A percentile compares a stretch with the other conserved stretches of the same genome.
phyloP scores from a whole-genome alignment of 1,140 invertebrate species.

The Tenebrio molitor region DNA sequence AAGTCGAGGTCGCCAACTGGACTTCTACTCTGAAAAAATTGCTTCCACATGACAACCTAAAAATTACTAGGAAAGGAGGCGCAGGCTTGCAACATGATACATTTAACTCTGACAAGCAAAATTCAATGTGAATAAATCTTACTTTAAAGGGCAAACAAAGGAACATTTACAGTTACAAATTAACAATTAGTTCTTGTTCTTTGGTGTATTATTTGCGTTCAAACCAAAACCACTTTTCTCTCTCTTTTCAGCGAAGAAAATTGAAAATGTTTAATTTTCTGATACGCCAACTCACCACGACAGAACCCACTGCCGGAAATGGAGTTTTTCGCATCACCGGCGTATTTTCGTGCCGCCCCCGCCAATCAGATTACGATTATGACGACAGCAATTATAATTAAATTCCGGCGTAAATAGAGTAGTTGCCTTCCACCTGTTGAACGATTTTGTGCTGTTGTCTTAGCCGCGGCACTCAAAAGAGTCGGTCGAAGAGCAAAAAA shows the following conservation, averaged over 20 bases:
- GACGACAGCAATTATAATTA: conserved; percentile 29
- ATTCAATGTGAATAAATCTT: no score
- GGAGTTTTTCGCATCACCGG: not conserved
- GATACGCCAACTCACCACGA: no score
- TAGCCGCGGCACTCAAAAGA: not conserved
- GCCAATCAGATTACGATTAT: conserved; percentile 15
- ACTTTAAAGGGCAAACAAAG: no score
- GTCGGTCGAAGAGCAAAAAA: not conserved
- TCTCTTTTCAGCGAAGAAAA: not conserved
- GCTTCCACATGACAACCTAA: no score
- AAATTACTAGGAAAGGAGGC: no score
- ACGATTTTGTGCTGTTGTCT: conserved; percentile 3
- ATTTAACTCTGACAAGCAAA: no score
- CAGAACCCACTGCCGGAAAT: not conserved
- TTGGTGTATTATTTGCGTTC: no score
- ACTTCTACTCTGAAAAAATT: no score
- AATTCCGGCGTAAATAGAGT: conserved; percentile 20
- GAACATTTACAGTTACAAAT: no score
- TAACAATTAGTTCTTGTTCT: no score
- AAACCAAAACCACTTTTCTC: not conserved
- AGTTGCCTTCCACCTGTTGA: conserved; percentile 30
- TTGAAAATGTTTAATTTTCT: not conserved
- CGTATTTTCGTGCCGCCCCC: conserved; percentile 12
- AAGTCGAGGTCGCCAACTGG: no score
- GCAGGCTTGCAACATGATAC: no score